Base-by-base conservation (phyloP, 2,113 vertebrate genomes). In the Riparia riparia region DNA sequence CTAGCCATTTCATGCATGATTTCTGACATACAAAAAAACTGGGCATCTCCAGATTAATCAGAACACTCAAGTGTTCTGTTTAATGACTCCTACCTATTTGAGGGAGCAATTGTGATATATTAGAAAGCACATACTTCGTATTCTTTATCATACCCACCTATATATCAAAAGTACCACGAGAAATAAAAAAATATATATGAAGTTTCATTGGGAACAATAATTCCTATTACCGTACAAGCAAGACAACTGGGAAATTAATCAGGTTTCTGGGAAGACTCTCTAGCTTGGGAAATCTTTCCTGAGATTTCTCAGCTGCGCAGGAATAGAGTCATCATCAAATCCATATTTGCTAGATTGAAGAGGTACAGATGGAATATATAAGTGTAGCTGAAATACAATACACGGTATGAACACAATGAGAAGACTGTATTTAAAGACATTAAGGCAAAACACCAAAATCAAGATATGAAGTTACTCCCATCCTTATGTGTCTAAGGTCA, bases 281-380 rank as follows among this genome's bases (percentile, higher is more conserved):
- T 58, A 95, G 82, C 58, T 90, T 94, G 90, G 90, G 96, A 96
- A 96, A 96, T 87, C 88, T 81, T 89, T 92, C 64, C 82, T 91
- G 86, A 96, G 81, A 89, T 41, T 95, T 96, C 86, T 96, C 96
- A 97, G 94, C 91, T 94, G 93, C 83, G 92, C 88, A 96, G 90
- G 88, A 96, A 96, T 77, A 93, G 34, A 91, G 93, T 78, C 91
- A 96, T 94, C 95, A 95, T 80, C 93, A 96, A 96, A 83, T 80
- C 61, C 72, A 89, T 6, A 10, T 82, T 86, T 72, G 90, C 80
- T 84, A 95, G 71, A 95, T 37, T 96, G 79, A 97, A 92, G 93
- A 95, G 65, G 74, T 94, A 95, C 96, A 97, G 89, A 96, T 94
- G 95, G 94, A 44, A 90, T 81, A 89, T 37, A 2, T 42, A 71